These are phyloP conservation scores for Heliconius erato DNA, from an alignment of 2,888 invertebrate species.

Conservation along the genomic window DNA sequence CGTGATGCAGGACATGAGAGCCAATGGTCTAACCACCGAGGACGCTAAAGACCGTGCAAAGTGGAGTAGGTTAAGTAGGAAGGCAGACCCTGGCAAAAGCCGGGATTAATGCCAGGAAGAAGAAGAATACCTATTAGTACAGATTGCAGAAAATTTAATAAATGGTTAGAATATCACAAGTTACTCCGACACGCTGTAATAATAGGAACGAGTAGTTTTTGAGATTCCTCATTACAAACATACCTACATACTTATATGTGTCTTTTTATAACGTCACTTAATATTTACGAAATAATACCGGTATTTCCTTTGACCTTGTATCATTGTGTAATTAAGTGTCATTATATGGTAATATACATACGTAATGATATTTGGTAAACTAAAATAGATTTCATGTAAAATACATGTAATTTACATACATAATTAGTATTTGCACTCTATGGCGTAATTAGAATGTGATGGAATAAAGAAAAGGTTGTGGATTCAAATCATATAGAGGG, in stretches of 20 bases:
- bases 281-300: not conserved
- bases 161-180: not conserved
- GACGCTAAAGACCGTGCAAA: no score
- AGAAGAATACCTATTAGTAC: no score
- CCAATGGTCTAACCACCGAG: no score
- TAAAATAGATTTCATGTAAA: not conserved
- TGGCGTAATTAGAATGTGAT: not conserved
- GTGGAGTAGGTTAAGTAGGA: no score
- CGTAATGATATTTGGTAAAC: not conserved
- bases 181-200: not conserved
- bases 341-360: constrained; percentile 10
- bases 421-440: not conserved
- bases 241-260: not conserved
- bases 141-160: not conserved
- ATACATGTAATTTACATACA: not conserved
- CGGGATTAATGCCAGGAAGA: no score
- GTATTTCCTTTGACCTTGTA: constrained; percentile 5
- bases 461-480: not conserved
- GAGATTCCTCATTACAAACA: not conserved
- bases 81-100: no score
- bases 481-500: not conserved
- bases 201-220: not conserved
- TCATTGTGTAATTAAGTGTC: constrained; percentile 1
- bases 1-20: no score
- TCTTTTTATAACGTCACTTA: not conserved